Percentiles rank a stretch among this genome's conserved stretches.
These are phyloP conservation scores for Melospiza melodia DNA, from an alignment of 2,113 vertebrate species.

Conservation along the genomic window DNA sequence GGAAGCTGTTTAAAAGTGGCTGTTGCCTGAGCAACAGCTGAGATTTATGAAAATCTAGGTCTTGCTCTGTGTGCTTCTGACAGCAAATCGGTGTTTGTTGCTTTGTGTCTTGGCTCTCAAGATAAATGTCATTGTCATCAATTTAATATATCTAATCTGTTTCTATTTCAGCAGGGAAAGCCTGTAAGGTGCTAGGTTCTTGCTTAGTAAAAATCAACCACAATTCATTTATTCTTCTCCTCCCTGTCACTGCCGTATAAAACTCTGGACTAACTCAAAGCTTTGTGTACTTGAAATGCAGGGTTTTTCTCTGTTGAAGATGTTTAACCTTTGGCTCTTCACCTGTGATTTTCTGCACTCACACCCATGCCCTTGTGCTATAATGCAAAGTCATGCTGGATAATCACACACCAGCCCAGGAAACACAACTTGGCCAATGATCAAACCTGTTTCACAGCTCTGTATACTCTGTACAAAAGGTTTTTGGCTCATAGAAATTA, in stretches of 20 bases:
- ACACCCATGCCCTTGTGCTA: neutral
- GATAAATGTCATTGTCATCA: neutral
- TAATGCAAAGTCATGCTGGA: constrained; percentile 52
- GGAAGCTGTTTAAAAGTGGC: neutral
- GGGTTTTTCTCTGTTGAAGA: neutral
- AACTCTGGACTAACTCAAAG: neutral
- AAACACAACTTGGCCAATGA: neutral
- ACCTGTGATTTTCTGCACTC: neutral
- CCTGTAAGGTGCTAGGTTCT: neutral
- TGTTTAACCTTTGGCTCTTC: neutral
- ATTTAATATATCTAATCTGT: neutral
- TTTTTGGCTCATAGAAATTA: neutral
- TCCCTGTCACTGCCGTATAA: neutral
- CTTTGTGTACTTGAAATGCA: neutral
- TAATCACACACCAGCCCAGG: constrained; percentile 20
- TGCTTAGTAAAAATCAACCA: neutral
- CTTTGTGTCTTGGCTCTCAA: neutral
- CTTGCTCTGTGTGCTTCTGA: constrained; percentile 5
- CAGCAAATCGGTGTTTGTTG: neutral
- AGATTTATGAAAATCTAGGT: constrained; percentile 37
- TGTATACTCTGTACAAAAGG: neutral
- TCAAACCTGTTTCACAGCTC: constrained; percentile 39
- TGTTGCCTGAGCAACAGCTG: constrained; percentile 35
- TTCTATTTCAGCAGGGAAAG: neutral
- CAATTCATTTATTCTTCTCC: neutral